Percentiles rank a stretch among this genome's conserved stretches.
phyloP scores from a whole-genome alignment of 2,888 invertebrate genomes.

The Acleris literana region DNA sequence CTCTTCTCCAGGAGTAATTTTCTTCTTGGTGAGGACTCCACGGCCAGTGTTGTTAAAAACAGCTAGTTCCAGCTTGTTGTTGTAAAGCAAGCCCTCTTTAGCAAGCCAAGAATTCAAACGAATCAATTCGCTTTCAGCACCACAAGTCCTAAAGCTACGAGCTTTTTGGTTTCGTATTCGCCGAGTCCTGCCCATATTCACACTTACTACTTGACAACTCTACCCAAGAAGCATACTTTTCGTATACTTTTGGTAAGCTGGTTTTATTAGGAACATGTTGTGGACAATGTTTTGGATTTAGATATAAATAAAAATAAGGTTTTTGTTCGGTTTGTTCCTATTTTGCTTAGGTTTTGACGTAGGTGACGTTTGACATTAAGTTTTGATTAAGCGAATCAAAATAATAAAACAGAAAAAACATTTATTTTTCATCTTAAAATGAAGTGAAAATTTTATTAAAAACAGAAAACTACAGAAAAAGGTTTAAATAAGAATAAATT shows the following conservation, averaged over 20 bases:
- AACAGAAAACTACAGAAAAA: too few relatives aligned
- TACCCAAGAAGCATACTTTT: not conserved
- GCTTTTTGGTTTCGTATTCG: slow-evolving; percentile 65
- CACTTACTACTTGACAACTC: not conserved
- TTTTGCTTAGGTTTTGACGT: too few relatives aligned
- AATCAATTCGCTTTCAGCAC: slow-evolving; percentile 66
- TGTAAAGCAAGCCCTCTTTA: slow-evolving; percentile 81
- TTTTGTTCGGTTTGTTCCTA: too few relatives aligned
- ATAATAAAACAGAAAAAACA: too few relatives aligned
- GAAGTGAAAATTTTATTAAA: not conserved
- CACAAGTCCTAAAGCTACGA: slow-evolving; percentile 62
- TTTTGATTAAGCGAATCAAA: not conserved
- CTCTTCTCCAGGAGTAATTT: slow-evolving; percentile 81
- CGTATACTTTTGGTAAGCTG: not conserved
- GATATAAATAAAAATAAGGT: too few relatives aligned
- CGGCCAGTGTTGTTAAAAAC: slow-evolving; percentile 88
- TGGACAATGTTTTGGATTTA: too few relatives aligned
- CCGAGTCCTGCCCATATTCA: slow-evolving; percentile 79
- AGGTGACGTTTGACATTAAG: not conserved
- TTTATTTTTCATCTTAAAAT: not conserved
- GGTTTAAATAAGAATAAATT: too few relatives aligned
- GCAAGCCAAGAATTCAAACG: slow-evolving; percentile 81
- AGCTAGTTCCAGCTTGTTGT: slow-evolving; percentile 81
- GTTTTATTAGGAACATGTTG: not conserved
- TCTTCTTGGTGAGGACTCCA: slow-evolving; percentile 86